Conservation (phyloP, 2,797 vertebrate genomes). For the Pygocentrus nattereri region DNA sequence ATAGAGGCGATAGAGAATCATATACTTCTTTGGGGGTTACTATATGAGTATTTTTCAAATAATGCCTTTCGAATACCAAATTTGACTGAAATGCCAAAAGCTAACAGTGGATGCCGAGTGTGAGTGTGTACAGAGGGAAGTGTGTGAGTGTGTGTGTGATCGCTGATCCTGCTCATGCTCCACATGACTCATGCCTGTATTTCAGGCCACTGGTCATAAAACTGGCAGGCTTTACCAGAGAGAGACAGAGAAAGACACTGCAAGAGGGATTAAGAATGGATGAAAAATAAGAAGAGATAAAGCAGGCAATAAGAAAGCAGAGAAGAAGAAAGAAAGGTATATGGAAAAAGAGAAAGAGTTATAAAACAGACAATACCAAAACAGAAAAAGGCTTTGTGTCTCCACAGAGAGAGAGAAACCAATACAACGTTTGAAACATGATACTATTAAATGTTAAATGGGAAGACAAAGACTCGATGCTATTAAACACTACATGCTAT, state of each 20-base stretch:
- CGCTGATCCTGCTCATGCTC: conserved; percentile 37
- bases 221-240: conserved; percentile 57
- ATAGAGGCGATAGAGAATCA: no score
- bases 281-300: conserved; percentile 10
- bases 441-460: no score
- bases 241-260: conserved; percentile 15
- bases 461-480: no score
- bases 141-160: neutral
- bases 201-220: conserved; percentile 69
- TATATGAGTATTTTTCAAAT: no score
- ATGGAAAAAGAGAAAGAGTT: neutral
- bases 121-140: neutral
- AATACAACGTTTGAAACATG: neutral
- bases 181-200: conserved; percentile 70
- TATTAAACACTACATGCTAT: no score
- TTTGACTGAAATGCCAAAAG: neutral
- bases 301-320: neutral
- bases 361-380: neutral
- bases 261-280: neutral
- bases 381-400: neutral
- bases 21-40: no score
- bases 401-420: neutral
- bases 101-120: neutral
- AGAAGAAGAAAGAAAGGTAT: neutral
- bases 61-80: neutral